Percentiles rank a stretch among this genome's conserved stretches.
Conservation (phyloP, 2,113 vertebrate species). For the Zosterops lateralis region DNA sequence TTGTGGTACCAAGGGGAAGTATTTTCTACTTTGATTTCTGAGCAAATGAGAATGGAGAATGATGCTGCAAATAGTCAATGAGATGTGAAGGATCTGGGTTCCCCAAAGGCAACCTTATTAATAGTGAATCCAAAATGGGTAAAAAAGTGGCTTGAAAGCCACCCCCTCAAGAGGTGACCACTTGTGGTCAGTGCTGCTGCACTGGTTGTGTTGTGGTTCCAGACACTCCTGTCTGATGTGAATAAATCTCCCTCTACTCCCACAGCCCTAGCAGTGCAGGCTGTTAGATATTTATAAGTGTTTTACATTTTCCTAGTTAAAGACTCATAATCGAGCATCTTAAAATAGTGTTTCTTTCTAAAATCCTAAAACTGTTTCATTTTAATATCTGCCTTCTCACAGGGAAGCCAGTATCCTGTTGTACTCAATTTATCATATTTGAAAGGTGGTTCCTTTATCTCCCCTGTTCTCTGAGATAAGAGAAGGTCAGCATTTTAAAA, state of each 20-base stretch:
- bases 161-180: background rate
- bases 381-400: background rate
- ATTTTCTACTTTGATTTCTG: slow-evolving; percentile 28
- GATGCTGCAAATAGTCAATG: background rate
- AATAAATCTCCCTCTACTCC: background rate
- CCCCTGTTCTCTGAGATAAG: background rate
- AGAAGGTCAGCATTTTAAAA: background rate
- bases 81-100: background rate
- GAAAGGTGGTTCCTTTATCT: background rate
- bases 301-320: background rate
- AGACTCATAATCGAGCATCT: background rate
- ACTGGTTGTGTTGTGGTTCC: background rate
- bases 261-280: background rate
- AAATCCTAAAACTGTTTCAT: background rate
- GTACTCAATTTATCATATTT: background rate
- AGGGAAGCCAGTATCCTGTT: background rate
- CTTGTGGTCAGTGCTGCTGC: background rate
- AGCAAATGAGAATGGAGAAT: background rate
- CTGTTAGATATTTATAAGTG: background rate
- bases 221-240: background rate
- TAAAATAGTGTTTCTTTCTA: background rate
- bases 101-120: background rate
- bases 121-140: background rate
- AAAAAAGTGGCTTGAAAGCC: background rate
- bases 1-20: background rate